phyloP scores from a whole-genome alignment of 2,888 invertebrate genomes.

The Deladenus siricidicola region DNA sequence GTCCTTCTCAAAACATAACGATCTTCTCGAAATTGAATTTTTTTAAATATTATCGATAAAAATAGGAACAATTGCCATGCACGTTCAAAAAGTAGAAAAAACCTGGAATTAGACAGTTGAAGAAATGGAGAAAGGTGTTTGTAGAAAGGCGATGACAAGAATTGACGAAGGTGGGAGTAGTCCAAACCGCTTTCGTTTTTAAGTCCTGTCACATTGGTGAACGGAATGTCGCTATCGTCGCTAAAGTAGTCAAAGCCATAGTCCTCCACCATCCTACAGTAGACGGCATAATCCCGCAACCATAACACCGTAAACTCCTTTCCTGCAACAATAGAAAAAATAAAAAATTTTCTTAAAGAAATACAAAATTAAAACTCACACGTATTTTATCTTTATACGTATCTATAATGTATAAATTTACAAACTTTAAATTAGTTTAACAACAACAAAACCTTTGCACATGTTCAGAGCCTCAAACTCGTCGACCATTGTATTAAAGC shows the following conservation, averaged over 20 bases:
- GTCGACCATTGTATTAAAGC: constrained; percentile 34
- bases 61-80: constrained; percentile 5
- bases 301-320: constrained; percentile 41
- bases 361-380: too few species aligned
- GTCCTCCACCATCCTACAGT: constrained; percentile 15
- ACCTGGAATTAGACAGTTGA: constrained; percentile 13
- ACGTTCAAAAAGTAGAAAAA: constrained; percentile 6
- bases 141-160: constrained; percentile 37
- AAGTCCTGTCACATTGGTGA: constrained; percentile 5
- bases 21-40: too few species aligned
- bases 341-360: too few species aligned
- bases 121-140: constrained; percentile 41
- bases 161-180: constrained; percentile 30
- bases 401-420: too few species aligned
- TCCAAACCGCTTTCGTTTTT: constrained; percentile 15
- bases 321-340: constrained; percentile 25
- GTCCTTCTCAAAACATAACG: too few species aligned
- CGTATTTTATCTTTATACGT: too few species aligned
- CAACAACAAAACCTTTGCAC: constrained; percentile 42
- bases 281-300: constrained; percentile 44
- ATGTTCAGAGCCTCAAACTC: constrained; percentile 43
- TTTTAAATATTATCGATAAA: neutral
- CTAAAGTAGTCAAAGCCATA: constrained; percentile 36
- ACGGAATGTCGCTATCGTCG: constrained; percentile 21
- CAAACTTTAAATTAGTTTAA: too few species aligned